Percentiles rank a stretch among this genome's conserved stretches.
phyloP scores from a whole-genome alignment of 2,113 vertebrate genomes.

The Ochotona princeps region DNA sequence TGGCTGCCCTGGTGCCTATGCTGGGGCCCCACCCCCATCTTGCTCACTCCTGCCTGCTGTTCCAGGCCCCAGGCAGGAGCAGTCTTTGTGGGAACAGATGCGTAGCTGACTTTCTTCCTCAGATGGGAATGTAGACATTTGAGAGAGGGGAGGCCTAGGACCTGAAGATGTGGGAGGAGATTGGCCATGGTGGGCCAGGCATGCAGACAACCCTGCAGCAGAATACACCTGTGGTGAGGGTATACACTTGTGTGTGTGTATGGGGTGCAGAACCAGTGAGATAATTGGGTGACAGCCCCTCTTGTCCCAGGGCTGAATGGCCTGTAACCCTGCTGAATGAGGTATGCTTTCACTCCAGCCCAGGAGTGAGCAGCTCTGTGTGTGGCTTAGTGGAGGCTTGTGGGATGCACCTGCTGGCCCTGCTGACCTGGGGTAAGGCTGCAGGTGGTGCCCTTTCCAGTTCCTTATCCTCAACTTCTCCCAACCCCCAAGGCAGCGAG shows the following conservation, averaged over 20 bases:
- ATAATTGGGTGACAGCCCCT: neutral
- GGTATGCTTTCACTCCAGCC: neutral
- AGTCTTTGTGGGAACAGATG: neutral
- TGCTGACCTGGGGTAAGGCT: neutral
- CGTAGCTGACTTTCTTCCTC: neutral
- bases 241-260: neutral
- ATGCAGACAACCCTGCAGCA: neutral
- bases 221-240: neutral
- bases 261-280: neutral
- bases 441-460: neutral
- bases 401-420: neutral
- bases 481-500: too few species aligned
- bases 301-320: neutral
- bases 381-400: neutral
- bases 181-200: neutral
- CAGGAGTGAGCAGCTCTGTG: neutral
- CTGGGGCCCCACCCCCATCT: neutral
- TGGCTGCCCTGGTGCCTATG: conserved; percentile 58
- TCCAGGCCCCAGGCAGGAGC: neutral
- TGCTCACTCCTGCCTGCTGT: neutral
- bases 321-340: neutral
- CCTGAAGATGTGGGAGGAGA: neutral
- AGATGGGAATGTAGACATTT: neutral
- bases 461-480: too few species aligned
- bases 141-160: neutral